These are phyloP conservation scores for Lasioglossum vierecki DNA, from an alignment of 2,888 invertebrate genomes.

Conservation along the genomic window DNA sequence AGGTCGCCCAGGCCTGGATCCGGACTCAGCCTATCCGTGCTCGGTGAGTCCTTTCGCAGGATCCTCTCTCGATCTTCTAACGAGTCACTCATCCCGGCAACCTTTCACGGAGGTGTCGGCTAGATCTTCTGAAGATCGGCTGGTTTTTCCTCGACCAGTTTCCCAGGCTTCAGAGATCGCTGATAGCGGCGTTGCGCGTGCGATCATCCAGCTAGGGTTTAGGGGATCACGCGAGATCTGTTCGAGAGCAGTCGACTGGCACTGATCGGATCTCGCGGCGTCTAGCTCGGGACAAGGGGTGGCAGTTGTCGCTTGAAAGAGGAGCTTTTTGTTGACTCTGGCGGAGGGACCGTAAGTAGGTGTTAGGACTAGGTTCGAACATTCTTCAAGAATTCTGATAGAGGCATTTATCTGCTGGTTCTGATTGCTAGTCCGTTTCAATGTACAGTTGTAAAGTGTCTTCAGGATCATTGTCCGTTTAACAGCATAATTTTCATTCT, in stretches of 20 bases:
- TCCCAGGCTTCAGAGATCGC: constrained; percentile 3
- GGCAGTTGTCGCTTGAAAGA: neutral
- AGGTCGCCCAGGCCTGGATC: constrained; percentile 82
- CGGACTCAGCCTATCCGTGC: constrained; percentile 84
- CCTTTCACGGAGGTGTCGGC: constrained; percentile 29
- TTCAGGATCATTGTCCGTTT: neutral
- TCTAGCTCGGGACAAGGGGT: neutral
- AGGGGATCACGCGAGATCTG: constrained; percentile 1
- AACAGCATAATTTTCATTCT: neutral
- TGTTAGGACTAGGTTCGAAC: neutral
- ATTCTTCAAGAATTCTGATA: neutral
- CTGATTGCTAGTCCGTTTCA: neutral
- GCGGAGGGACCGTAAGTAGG: neutral
- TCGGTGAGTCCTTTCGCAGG: constrained; percentile 82
- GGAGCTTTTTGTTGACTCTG: neutral
- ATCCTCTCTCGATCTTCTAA: constrained; percentile 1
- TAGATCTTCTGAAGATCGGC: neutral
- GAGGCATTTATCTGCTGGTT: neutral
- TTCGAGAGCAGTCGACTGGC: constrained; percentile 8
- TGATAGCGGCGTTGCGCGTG: neutral
- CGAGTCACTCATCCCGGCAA: neutral
- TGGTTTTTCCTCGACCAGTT: neutral
- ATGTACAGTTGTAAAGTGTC: neutral
- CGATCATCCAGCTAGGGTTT: neutral
- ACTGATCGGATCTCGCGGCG: constrained; percentile 27